These are phyloP conservation scores for Rhaphigaster nebulosa DNA, from an alignment of 2,888 invertebrate species.

Conservation along the genomic window DNA sequence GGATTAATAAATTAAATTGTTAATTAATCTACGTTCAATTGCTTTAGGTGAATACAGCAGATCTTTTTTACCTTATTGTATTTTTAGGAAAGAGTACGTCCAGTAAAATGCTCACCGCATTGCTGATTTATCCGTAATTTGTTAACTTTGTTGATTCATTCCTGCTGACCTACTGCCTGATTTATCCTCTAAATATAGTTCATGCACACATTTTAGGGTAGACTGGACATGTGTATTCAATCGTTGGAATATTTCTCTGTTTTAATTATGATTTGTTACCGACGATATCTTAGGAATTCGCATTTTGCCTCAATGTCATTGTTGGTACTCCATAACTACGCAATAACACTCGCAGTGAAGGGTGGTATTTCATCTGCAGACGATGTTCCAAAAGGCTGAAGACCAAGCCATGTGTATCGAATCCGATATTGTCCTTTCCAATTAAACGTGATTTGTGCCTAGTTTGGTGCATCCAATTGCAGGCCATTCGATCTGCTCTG, in stretches of 20 bases:
- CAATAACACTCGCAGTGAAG: not conserved
- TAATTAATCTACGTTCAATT: no score
- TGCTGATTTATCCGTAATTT: no score
- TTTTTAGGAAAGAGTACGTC: no score
- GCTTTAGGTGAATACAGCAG: no score
- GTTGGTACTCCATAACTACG: not conserved
- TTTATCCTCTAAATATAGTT: no score
- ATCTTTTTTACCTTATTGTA: no score
- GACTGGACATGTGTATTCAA: not conserved
- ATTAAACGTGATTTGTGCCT: not conserved
- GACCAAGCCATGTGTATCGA: not conserved
- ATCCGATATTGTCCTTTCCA: constrained; percentile 3
- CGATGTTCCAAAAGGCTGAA: not conserved
- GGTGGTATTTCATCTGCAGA: not conserved
- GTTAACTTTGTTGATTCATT: no score
- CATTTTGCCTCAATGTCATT: not conserved
- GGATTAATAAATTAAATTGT: no score
- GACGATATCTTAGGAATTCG: not conserved
- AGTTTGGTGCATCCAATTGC: not conserved
- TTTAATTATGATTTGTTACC: not conserved
- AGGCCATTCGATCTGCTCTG: not conserved
- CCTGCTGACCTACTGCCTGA: no score
- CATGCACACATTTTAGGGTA: not conserved
- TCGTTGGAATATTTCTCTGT: not conserved
- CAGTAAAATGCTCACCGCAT: no score